phyloP scores from a whole-genome alignment of 2,888 invertebrate genomes.

The Aethes cnicana region DNA sequence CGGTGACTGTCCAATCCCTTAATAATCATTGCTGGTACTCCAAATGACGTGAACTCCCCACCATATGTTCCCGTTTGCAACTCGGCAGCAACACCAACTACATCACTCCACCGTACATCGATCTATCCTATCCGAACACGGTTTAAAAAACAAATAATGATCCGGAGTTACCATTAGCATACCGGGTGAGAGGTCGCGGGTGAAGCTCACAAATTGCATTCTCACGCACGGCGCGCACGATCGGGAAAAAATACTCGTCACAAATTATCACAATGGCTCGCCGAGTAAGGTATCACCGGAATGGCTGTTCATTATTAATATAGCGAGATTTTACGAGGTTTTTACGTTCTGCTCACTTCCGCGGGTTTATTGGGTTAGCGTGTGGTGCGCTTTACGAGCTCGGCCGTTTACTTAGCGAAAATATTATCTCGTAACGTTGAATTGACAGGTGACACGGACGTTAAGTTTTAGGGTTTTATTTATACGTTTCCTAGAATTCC shows the following conservation, averaged over 20 bases:
- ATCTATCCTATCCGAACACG: background rate
- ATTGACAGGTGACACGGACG: conserved; percentile 27
- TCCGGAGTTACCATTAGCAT: conserved; percentile 49
- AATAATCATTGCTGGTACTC: no score
- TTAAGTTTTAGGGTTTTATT: conserved; percentile 17
- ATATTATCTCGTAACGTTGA: conserved; percentile 16
- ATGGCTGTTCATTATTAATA: conserved; percentile 62
- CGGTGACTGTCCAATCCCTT: no score
- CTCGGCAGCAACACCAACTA: background rate
- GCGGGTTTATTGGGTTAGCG: conserved; percentile 56
- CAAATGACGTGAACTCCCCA: no score
- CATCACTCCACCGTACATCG: background rate
- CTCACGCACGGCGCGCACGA: conserved; percentile 56
- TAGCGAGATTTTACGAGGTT: conserved; percentile 55
- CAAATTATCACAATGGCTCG: conserved; percentile 22
- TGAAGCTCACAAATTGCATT: conserved; percentile 63
- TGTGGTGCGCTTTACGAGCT: conserved; percentile 46
- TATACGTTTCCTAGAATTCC: no score
- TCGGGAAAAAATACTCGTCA: conserved; percentile 17
- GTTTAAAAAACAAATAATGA: conserved; percentile 8
- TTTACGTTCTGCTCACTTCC: conserved; percentile 57
- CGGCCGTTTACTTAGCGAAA: conserved; percentile 20
- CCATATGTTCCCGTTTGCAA: conserved; percentile 2
- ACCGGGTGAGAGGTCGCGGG: conserved; percentile 58
- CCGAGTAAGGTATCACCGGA: conserved; percentile 44